phyloP scores from a whole-genome alignment of 2,113 vertebrate species.

The Rhabdornis inornatus region DNA sequence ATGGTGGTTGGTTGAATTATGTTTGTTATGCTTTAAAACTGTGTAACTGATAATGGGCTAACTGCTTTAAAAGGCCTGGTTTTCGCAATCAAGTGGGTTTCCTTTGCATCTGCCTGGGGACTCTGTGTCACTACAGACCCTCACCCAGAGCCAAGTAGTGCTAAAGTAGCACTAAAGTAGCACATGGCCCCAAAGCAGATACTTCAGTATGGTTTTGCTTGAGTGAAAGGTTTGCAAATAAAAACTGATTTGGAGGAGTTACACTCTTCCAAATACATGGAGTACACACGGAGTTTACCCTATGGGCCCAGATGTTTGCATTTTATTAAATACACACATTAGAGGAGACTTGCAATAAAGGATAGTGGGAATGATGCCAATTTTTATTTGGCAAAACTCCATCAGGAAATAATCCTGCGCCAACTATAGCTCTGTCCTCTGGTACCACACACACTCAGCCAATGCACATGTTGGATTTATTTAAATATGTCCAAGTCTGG shows the following conservation, averaged over 20 bases:
- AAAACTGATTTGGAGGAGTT: not conserved
- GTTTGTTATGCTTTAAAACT: not conserved
- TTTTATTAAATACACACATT: constrained; percentile 57
- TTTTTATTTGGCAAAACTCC: constrained; percentile 59
- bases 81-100: not conserved
- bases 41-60: not conserved
- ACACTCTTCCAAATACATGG: too few species aligned
- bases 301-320: constrained; percentile 40
- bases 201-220: not conserved
- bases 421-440: not conserved
- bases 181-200: not conserved
- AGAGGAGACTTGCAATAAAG: not conserved
- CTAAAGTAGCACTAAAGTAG: not conserved
- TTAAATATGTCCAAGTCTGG: constrained; percentile 12
- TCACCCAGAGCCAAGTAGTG: not conserved
- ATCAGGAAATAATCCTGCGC: constrained; percentile 58
- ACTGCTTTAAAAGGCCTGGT: not conserved
- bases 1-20: not conserved
- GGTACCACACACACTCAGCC: not conserved
- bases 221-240: not conserved
- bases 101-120: not conserved
- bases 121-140: not conserved
- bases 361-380: not conserved
- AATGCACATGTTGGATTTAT: constrained; percentile 16
- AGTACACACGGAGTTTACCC: not conserved